phyloP scores from a whole-genome alignment of 2,888 invertebrate genomes.

The Caenorhabditis sp. region DNA sequence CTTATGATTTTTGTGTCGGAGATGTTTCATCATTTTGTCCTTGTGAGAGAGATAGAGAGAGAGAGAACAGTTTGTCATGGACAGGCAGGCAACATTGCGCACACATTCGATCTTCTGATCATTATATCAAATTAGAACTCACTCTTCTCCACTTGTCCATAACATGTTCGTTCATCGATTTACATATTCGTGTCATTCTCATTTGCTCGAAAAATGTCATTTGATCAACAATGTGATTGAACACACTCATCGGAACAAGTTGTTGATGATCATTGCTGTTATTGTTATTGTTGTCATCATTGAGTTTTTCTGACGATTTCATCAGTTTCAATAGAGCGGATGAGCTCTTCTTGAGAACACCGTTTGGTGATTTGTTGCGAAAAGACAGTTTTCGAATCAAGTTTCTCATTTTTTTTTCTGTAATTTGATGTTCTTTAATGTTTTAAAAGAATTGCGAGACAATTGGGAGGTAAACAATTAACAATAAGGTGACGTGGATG shows the following conservation, averaged over 20 bases:
- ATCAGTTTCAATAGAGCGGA: not conserved
- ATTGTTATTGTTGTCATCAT: not conserved
- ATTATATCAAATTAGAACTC: not conserved
- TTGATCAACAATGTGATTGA: constrained; percentile 27
- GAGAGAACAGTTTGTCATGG: no score
- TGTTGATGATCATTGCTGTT: not conserved
- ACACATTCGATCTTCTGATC: not conserved
- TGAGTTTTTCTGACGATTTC: constrained; percentile 4
- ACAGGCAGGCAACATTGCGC: no score
- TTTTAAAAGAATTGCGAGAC: not conserved
- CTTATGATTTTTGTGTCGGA: no score
- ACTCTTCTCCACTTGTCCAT: constrained; percentile 22
- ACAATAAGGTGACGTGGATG: not conserved
- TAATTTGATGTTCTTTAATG: not conserved
- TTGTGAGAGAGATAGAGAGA: no score
- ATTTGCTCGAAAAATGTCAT: constrained; percentile 43
- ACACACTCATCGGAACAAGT: not conserved
- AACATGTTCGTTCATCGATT: constrained; percentile 28
- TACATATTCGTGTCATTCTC: constrained; percentile 22
- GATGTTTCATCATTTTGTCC: no score
- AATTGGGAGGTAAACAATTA: not conserved
- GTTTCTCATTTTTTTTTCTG: constrained; percentile 18
- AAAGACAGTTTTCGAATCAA: constrained; percentile 35
- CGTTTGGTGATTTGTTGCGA: constrained; percentile 19
- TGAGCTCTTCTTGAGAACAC: constrained; percentile 14